These are phyloP conservation scores for Sclerodermus sp. DNA, from an alignment of 2,888 invertebrate genomes.

Conservation along the genomic window DNA sequence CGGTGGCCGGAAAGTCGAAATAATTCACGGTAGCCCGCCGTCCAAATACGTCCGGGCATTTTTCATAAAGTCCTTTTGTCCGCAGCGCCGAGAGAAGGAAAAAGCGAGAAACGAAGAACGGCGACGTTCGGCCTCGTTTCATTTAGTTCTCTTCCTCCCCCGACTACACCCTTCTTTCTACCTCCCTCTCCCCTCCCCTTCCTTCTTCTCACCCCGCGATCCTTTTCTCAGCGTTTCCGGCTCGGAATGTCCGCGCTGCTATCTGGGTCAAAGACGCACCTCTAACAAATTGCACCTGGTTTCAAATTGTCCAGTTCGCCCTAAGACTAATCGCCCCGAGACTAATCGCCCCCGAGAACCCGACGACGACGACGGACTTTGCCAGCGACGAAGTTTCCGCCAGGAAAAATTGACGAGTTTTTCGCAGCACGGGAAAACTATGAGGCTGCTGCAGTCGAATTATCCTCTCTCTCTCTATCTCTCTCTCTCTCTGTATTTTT, in stretches of 20 bases:
- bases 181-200: not conserved
- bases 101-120: not conserved
- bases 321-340: no score
- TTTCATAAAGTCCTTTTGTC: slow-evolving; percentile 26
- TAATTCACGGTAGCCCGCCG: slow-evolving; percentile 19
- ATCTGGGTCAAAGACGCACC: slow-evolving; percentile 30
- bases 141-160: slow-evolving; percentile 14
- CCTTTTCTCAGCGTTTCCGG: slow-evolving; percentile 21
- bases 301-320: no score
- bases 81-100: slow-evolving; percentile 9
- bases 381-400: no score
- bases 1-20: slow-evolving; percentile 18
- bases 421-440: no score
- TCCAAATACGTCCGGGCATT: slow-evolving; percentile 15
- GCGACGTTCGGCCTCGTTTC: slow-evolving; percentile 14
- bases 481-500: no score
- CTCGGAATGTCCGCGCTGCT: slow-evolving; percentile 19
- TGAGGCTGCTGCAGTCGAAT: no score
- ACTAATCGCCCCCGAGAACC: no score
- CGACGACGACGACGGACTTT: no score
- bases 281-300: not conserved
- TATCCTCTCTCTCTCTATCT: no score
- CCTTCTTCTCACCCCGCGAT: slow-evolving; percentile 9
- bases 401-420: no score
- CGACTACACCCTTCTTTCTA: not conserved